Evolutionary conservation across 2,113 vertebrate genomes (phyloP).

Genomic region (Gallinago jamesoni): DNA sequence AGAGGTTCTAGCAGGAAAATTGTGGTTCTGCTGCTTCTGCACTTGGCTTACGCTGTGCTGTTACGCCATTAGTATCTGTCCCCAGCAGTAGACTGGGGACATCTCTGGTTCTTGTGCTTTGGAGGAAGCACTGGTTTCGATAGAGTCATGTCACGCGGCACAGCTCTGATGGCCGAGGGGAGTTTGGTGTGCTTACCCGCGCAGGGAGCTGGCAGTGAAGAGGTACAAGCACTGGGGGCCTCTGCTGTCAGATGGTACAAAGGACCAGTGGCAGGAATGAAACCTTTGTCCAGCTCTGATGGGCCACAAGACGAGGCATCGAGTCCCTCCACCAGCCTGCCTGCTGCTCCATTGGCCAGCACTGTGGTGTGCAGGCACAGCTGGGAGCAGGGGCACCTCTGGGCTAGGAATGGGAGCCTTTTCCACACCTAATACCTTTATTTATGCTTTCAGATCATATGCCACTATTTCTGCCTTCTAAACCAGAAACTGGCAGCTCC

Average conservation of each 20-base stretch:
- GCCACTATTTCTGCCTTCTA: not conserved
- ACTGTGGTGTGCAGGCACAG: fast-evolving
- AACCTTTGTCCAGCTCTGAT: not conserved
- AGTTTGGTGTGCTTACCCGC: fast-evolving
- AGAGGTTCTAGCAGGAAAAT: not conserved
- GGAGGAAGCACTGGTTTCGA: not conserved
- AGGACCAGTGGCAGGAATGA: not conserved
- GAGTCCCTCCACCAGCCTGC: not conserved
- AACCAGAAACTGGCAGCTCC: not conserved
- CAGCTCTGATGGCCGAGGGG: not conserved
- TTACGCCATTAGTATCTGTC: not conserved
- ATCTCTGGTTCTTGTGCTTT: not conserved
- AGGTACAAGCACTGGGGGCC: not conserved
- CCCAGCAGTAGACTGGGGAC: not conserved
- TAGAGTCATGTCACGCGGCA: fast-evolving
- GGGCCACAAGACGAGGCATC: not conserved
- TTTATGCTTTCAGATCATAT: not conserved
- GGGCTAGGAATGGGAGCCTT: not conserved
- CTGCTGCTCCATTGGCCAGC: not conserved
- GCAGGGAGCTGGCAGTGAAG: not conserved
- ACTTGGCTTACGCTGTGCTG: not conserved
- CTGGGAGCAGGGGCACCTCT: not conserved
- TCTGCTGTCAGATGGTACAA: not conserved
- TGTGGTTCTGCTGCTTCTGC: not conserved
- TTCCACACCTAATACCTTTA: not conserved